Percentiles rank a stretch among this genome's conserved stretches.
phyloP scores from a whole-genome alignment of 2,888 invertebrate genomes.

The Epistrophella euchroma region DNA sequence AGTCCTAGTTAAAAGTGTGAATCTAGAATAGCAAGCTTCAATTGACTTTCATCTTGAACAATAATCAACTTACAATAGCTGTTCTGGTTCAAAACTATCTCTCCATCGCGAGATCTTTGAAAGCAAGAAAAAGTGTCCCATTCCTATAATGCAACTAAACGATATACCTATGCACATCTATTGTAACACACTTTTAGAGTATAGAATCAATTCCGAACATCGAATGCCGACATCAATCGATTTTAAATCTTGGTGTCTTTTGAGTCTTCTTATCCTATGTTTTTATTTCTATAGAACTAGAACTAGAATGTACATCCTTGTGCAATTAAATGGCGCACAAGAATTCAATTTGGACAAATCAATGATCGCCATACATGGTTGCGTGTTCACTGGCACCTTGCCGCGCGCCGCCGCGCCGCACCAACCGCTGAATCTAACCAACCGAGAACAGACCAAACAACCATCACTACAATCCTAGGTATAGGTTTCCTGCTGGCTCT shows the following conservation, averaged over 20 bases:
- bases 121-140: slow-evolving; percentile 28
- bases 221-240: slow-evolving; percentile 45
- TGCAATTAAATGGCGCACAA: slow-evolving; percentile 75
- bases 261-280: slow-evolving; percentile 36
- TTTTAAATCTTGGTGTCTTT: slow-evolving; percentile 24
- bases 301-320: slow-evolving; percentile 72
- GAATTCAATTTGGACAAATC: slow-evolving; percentile 73
- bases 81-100: slow-evolving; percentile 18
- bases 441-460: slow-evolving; percentile 5
- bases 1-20: slow-evolving; percentile 9
- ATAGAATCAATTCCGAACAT: slow-evolving; percentile 41
- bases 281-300: slow-evolving; percentile 16
- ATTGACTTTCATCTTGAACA: slow-evolving; percentile 28
- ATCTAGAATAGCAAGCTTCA: slow-evolving; percentile 21
- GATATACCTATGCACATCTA: not conserved
- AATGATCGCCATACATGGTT: slow-evolving; percentile 73
- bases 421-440: not conserved
- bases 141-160: slow-evolving; percentile 20
- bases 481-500: slow-evolving; percentile 34
- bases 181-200: slow-evolving; percentile 50
- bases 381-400: slow-evolving; percentile 39
- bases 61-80: not conserved
- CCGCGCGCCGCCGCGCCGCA: not conserved
- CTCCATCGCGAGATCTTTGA: not conserved
- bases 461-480: not conserved